A percentile compares a stretch with the other conserved stretches of the same genome.
phyloP scores from a whole-genome alignment of 2,113 vertebrate genomes.

The Atractosteus spatula region DNA sequence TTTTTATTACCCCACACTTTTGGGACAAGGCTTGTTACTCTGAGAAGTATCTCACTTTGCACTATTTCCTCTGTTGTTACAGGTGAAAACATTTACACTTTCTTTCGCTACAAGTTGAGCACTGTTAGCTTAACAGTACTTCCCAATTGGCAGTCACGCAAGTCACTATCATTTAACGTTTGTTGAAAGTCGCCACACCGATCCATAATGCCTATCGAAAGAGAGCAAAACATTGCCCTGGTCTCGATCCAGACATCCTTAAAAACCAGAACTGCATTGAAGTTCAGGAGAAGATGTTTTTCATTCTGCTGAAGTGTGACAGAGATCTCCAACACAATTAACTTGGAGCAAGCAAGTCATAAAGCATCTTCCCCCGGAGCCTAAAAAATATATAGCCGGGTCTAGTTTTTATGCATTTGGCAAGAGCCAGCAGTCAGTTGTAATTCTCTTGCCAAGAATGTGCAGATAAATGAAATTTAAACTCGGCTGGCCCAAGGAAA shows the following conservation, averaged over 20 bases:
- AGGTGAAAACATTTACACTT: no score
- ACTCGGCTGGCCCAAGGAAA: not conserved
- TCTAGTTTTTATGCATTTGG: slow-evolving; percentile 18
- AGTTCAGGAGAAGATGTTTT: not conserved
- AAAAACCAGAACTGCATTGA: not conserved
- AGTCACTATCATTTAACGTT: not conserved
- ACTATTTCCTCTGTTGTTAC: no score
- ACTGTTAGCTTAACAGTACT: no score
- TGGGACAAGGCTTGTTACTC: no score
- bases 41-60: no score
- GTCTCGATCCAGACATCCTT: not conserved
- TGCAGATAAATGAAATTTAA: slow-evolving; percentile 9
- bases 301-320: slow-evolving; percentile 2
- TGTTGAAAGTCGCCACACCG: not conserved
- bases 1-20: no score
- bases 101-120: no score
- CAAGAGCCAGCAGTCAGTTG: not conserved
- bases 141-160: not conserved
- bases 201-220: not conserved
- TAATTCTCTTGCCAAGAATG: slow-evolving; percentile 9
- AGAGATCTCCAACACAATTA: slow-evolving; percentile 5
- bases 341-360: slow-evolving; percentile 10
- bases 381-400: slow-evolving; percentile 13
- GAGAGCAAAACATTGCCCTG: not conserved
- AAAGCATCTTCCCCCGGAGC: not conserved